Conservation (phyloP, 2,113 vertebrate genomes). For the Mystacornis crossleyi region DNA sequence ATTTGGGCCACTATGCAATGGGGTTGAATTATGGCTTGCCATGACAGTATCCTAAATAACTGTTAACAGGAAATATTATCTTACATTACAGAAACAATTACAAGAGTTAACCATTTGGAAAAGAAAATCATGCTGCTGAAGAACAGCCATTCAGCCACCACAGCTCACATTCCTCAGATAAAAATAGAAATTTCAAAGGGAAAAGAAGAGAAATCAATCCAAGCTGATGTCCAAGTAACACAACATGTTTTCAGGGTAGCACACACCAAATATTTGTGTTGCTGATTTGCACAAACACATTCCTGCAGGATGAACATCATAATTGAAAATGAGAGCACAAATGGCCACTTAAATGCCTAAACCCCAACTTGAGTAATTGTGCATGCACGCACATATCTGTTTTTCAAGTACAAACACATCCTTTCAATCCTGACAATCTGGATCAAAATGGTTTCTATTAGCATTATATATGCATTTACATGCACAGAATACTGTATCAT, state of each 20-base stretch:
- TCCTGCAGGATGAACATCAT: not conserved
- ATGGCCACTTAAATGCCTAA: constrained; percentile 17
- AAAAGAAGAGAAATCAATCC: not conserved
- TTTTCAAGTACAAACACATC: constrained; percentile 34
- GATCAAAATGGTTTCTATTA: not conserved
- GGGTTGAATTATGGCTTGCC: not conserved
- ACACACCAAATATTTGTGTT: not conserved
- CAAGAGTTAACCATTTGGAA: constrained; percentile 38
- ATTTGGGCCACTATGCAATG: not conserved
- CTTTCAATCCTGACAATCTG: constrained; percentile 15
- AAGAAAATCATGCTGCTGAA: constrained; percentile 19
- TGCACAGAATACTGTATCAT: not conserved
- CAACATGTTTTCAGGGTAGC: not conserved
- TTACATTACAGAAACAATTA: constrained; percentile 55
- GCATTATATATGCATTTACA: not conserved
- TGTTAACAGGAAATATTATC: constrained; percentile 30
- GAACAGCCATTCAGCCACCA: not conserved
- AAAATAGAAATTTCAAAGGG: not conserved
- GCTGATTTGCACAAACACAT: constrained; percentile 8
- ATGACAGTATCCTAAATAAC: constrained; percentile 47
- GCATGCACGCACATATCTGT: not conserved
- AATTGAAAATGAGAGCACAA: constrained; percentile 14
- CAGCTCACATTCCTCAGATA: not conserved
- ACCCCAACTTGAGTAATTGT: not conserved
- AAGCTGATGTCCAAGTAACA: not conserved